phyloP scores from a whole-genome alignment of 2,113 vertebrate genomes.

The Cricetomys ansorgei region DNA sequence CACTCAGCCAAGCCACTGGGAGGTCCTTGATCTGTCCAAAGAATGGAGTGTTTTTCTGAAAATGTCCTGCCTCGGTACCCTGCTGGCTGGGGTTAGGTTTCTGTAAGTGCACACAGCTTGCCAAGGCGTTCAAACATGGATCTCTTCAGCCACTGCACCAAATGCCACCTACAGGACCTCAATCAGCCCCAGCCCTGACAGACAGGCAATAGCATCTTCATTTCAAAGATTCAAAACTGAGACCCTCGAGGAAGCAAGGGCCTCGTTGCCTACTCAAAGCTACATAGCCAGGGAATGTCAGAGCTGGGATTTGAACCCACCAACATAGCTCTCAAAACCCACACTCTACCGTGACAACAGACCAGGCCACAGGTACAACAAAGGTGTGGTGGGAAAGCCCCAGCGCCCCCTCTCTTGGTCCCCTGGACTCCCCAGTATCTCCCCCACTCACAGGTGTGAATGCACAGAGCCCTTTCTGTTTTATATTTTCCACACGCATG shows the following conservation, averaged over 20 bases:
- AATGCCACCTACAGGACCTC: not conserved
- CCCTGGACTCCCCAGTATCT: not conserved
- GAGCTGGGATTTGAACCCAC: not conserved
- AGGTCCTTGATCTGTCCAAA: not conserved
- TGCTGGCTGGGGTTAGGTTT: not conserved
- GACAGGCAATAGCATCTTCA: not conserved
- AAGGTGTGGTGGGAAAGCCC: not conserved
- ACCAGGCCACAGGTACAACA: not conserved
- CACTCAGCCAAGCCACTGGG: fast-evolving
- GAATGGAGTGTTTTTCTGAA: not conserved
- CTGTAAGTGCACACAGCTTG: not conserved
- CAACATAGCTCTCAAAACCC: no score
- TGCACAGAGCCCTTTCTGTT: not conserved
- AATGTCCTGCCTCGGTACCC: not conserved
- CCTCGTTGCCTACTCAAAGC: not conserved
- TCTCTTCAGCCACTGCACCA: not conserved
- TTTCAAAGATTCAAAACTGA: not conserved
- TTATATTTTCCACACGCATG: not conserved
- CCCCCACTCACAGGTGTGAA: not conserved
- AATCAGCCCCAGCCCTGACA: not conserved
- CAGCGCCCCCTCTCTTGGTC: no score
- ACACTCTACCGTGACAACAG: no score
- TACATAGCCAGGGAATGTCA: not conserved
- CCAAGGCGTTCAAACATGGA: not conserved
- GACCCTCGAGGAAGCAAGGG: no score